Base-by-base conservation (phyloP, 2,113 vertebrate species). In the Myodes glareolus region DNA sequence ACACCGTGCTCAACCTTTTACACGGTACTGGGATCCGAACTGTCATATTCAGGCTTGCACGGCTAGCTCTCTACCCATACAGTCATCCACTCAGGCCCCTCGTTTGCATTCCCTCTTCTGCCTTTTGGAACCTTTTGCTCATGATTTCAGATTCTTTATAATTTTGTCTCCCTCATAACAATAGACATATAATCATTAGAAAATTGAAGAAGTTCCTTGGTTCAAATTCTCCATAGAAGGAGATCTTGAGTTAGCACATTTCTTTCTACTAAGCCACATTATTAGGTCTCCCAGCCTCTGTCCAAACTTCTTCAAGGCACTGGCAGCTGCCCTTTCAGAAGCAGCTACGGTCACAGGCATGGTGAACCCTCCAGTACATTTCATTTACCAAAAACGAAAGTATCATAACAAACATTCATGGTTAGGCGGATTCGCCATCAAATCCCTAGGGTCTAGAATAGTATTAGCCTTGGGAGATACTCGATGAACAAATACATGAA, bases 101-200 rank as follows among this genome's bases (percentile, higher is more conserved):
- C 42, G 5, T 50, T 36, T 50, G 19, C 25, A 55, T 65, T 90
- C 31, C 82, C 82, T 91, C 92, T 70, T 61, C 61, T 77, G 78
- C 36, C 65, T 88, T 96, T 92, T 78, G 45, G 33, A 55, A 91
- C 76, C 55, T 92, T 63, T 47, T 78, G n/a, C 67, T 94, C 16
- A 36, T 67, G 68, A 90, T 84, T 88, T 96, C 89, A 68, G 25
- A 61, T 89, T 68, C 27, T 61, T 93, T 81, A 33, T 82, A n/a
- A 86, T 31, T 96, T 92, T 27, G 65, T 91, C 58, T 94, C 91
- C 33, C 39, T 93, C 58, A 52, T 42, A 17, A 50, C 68, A 68
- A 63, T 39, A 90, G 27, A 84, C 23, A 89, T 6, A 87, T 76
- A 27, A 76, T 88, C 63, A 96, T 63, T 90, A 87, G 61, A 42